Percentiles rank a stretch among this genome's conserved stretches.
Conservation (phyloP, 2,113 vertebrate species). For the Atherinomorus stipes region DNA sequence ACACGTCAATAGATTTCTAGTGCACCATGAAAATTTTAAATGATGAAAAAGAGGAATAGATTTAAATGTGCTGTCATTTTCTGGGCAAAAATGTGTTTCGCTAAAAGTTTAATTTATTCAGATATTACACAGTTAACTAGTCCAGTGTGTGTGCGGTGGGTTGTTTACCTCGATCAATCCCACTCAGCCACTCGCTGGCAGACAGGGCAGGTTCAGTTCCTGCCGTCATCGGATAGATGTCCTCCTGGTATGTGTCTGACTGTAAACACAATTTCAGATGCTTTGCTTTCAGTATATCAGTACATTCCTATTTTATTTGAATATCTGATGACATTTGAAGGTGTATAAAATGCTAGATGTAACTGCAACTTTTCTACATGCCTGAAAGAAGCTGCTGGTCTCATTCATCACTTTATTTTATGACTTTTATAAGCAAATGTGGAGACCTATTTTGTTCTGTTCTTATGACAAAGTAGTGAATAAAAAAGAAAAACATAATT, state of each 20-base stretch:
- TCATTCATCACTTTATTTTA: background rate
- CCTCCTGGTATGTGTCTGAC: constrained; percentile 99
- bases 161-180: constrained; percentile 90
- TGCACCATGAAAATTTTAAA: too few species aligned
- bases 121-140: background rate
- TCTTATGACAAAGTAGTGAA: background rate
- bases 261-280: constrained; percentile 66
- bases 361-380: background rate
- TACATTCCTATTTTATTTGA: too few species aligned
- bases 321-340: too few species aligned
- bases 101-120: background rate
- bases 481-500: background rate
- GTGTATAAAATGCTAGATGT: background rate
- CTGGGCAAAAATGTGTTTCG: background rate
- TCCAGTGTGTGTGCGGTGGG: background rate
- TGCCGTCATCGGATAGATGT: constrained; percentile 98
- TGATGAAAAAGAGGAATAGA: too few species aligned
- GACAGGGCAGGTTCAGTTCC: constrained; percentile 92
- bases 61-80: background rate
- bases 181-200: constrained; percentile 93
- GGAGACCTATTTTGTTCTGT: background rate
- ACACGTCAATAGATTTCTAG: background rate
- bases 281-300: background rate
- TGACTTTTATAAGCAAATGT: background rate
- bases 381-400: background rate